Base-by-base conservation (phyloP, 1,140 invertebrate genomes). In the Drosophila triauraria region DNA sequence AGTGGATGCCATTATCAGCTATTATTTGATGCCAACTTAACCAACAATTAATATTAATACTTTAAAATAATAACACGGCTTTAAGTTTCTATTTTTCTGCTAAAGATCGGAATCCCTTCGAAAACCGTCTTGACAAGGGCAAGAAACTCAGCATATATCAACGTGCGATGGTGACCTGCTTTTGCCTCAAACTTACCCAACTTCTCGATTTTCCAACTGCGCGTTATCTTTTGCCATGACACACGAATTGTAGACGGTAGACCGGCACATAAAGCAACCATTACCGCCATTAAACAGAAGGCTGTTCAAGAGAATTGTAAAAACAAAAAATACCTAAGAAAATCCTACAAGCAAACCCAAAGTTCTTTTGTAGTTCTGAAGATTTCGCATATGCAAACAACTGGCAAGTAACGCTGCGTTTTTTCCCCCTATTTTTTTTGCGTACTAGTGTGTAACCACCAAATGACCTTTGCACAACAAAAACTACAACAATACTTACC, bases 381-480 rank as follows among this genome's bases (percentile, higher is more conserved):
- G 44, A 63, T 56, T 67, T 58, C 63, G 58, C 75, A 75, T 75
- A 67, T 69, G 67, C 75, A 74, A 84, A 80, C 72, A 85, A 84
- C 80, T 77, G 76, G 77, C 76, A 76, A 42, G 64, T 32, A 63
- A 63, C 57, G 57, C 47, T 38, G 13, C 30, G 30, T 53, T 53
- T 53, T 35, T 53, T n/a, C 2, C 25, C 40, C 40, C 32, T 4
- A 2, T 50, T 50, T 50, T 50, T 8, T 48, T 48, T 25, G 13
- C 23, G 25, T 51, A n/a, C 48, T 15, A 64, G 42, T 61, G 38
- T 61, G 65, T 47, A 87, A 83, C 69, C 83, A 80, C 62, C 46
- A 42, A 78, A 58, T 87, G 80, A 88, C 83, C 83, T 87, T 87
- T 88, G 80, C 80, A 74, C 76, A 54, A 32, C 68, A 56, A 44